These are phyloP conservation scores for Enteromius radiatus DNA, from an alignment of 2,797 vertebrate genomes.

Conservation along the genomic window DNA sequence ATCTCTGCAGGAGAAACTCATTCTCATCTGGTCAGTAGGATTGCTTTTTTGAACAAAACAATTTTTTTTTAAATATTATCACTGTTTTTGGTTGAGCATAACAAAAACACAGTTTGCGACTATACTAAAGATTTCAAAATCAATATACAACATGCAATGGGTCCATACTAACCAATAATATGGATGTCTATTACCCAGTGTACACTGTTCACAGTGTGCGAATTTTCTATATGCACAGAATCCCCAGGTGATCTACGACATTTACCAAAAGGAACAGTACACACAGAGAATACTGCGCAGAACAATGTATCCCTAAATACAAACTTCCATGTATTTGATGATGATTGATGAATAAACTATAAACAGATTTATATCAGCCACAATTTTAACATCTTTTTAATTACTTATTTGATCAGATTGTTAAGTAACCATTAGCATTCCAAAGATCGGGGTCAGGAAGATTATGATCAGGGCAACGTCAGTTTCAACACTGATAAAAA, in stretches of 20 bases:
- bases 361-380: neutral
- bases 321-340: neutral
- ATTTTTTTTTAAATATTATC: neutral
- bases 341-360: constrained; percentile 1
- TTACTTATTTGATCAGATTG: neutral
- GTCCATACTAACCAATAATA: neutral
- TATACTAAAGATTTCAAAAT: neutral
- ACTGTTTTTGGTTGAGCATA: neutral
- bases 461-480: neutral
- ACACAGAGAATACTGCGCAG: neutral
- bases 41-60: neutral
- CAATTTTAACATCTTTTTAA: neutral
- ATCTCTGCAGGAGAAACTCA: neutral
- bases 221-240: constrained; percentile 2
- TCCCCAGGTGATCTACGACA: neutral
- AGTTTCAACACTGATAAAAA: neutral
- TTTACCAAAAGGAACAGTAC: constrained; percentile 12
- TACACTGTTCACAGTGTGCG: neutral
- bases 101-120: neutral
- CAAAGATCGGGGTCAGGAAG: neutral
- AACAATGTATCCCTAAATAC: neutral
- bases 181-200: constrained; percentile 1
- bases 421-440: neutral
- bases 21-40: neutral
- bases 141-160: neutral